Evolutionary conservation across 1,140 invertebrate species (phyloP).

Genomic region (Drosophila arawakana): DNA sequence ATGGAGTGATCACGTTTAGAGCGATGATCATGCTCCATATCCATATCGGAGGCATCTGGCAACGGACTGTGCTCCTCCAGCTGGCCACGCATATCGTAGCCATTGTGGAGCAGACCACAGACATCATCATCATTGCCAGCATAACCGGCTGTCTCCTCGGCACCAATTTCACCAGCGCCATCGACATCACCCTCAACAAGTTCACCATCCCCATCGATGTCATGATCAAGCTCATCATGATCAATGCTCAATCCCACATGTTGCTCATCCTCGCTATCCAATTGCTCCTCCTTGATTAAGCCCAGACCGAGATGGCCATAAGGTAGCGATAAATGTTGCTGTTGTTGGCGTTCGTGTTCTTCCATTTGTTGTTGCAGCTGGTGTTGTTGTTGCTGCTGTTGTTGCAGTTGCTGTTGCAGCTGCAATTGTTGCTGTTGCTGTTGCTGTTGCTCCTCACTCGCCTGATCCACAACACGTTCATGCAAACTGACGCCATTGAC

Average conservation of each 20-base stretch:
- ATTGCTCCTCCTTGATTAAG: constrained; percentile 67
- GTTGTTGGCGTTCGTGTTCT: constrained; percentile 48
- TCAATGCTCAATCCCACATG: constrained; percentile 34
- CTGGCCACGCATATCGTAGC: constrained; percentile 50
- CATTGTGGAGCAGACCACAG: constrained; percentile 61
- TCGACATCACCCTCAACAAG: constrained; percentile 34
- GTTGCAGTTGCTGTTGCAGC: constrained; percentile 27
- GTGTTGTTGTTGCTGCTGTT: constrained; percentile 23
- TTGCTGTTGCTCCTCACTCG: constrained; percentile 58
- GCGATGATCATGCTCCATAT: constrained; percentile 55
- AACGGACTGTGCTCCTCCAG: constrained; percentile 35
- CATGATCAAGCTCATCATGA: constrained; percentile 16
- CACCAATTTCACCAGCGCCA: constrained; percentile 66
- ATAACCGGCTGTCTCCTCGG: constrained; percentile 72
- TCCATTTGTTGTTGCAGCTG: constrained; percentile 37
- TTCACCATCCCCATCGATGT: constrained; percentile 7
- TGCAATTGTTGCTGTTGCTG: constrained; percentile 49
- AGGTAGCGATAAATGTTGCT: constrained; percentile 48
- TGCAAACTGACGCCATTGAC: constrained; percentile 80
- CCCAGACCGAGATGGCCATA: constrained; percentile 56
- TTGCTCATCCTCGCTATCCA: constrained; percentile 68
- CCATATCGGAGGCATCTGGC: constrained; percentile 47
- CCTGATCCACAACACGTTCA: constrained; percentile 75
- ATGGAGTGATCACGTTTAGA: constrained; percentile 34
- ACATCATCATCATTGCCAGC: constrained; percentile 69